Percentiles rank a stretch among this genome's conserved stretches.
phyloP scores from a whole-genome alignment of 2,797 vertebrate genomes.

The Acanthurus tractus region DNA sequence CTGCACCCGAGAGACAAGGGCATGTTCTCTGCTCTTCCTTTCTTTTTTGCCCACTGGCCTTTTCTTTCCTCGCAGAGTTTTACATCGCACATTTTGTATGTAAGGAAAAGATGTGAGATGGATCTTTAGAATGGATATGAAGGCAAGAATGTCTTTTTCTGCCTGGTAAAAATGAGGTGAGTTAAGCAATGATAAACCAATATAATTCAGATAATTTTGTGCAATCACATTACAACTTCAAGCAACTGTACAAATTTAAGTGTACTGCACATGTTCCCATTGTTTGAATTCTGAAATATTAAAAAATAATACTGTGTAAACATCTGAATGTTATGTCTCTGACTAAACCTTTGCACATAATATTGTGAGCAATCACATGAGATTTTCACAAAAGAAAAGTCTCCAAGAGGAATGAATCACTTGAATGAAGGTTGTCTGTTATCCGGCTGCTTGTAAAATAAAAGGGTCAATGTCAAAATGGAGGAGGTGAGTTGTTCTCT shows the following conservation, averaged over 20 bases:
- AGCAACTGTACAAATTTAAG: no score
- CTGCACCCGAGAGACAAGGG: conserved; percentile 43
- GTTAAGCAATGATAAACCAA: background rate
- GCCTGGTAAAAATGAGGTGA: background rate
- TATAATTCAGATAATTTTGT: background rate
- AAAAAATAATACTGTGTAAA: no score
- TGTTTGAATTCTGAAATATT: no score
- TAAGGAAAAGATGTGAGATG: background rate
- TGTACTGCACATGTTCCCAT: no score
- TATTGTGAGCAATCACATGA: no score
- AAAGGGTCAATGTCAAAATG: background rate
- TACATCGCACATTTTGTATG: background rate
- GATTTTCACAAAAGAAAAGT: no score
- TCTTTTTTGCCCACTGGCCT: conserved; percentile 16
- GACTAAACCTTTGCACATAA: no score
- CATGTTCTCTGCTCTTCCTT: conserved; percentile 17
- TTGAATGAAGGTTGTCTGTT: background rate
- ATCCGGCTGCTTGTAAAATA: conserved; percentile 11
- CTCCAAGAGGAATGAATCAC: conserved; percentile 18
- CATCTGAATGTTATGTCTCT: no score
- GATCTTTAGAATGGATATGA: background rate
- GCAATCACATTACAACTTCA: background rate
- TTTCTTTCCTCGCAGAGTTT: conserved; percentile 18
- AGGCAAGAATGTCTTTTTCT: background rate
- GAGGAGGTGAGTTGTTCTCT: background rate